Conservation (phyloP, 1,140 invertebrate species). For the Lordiphosa clarofinis region DNA sequence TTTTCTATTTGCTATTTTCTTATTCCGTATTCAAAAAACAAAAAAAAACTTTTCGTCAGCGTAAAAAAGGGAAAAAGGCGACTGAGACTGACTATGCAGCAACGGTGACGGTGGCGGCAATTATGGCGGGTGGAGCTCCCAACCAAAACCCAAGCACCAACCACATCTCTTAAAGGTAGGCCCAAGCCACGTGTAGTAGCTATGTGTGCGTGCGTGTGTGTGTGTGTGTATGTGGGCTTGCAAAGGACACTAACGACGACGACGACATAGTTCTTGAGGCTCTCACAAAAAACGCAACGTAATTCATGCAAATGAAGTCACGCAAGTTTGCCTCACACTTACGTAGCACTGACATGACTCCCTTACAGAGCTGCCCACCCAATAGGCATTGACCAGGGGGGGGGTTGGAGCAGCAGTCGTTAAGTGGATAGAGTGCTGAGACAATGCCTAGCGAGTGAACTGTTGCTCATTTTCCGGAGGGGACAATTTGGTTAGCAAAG, state of each 20-base stretch:
- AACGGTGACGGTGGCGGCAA: conserved; percentile 38
- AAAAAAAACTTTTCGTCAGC: conserved; percentile 34
- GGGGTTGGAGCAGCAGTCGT: background rate
- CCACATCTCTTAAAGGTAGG: conserved; percentile 27
- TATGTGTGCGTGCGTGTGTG: conserved; percentile 1
- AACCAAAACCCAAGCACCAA: conserved; percentile 34
- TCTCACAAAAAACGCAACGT: conserved; percentile 50
- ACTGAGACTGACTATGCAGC: conserved; percentile 53
- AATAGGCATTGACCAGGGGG: conserved; percentile 43
- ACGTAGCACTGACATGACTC: background rate
- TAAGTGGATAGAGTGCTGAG: conserved; percentile 1
- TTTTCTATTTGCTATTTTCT: conserved; percentile 31
- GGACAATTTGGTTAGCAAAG: too few species aligned
- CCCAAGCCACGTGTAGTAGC: conserved; percentile 29
- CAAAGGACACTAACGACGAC: conserved; percentile 61
- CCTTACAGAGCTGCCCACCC: conserved; percentile 33
- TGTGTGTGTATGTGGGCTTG: conserved; percentile 25
- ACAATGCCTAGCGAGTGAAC: conserved; percentile 10
- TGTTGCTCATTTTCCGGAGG: conserved; percentile 15
- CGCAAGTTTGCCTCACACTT: conserved; percentile 48
- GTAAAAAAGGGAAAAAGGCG: conserved; percentile 25
- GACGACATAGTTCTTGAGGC: conserved; percentile 12
- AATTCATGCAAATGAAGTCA: conserved; percentile 79
- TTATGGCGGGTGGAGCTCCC: conserved; percentile 52
- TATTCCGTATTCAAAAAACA: conserved; percentile 43